Evolutionary conservation across 2,888 invertebrate species (phyloP).

Genomic region (Perithous albicinctus): DNA sequence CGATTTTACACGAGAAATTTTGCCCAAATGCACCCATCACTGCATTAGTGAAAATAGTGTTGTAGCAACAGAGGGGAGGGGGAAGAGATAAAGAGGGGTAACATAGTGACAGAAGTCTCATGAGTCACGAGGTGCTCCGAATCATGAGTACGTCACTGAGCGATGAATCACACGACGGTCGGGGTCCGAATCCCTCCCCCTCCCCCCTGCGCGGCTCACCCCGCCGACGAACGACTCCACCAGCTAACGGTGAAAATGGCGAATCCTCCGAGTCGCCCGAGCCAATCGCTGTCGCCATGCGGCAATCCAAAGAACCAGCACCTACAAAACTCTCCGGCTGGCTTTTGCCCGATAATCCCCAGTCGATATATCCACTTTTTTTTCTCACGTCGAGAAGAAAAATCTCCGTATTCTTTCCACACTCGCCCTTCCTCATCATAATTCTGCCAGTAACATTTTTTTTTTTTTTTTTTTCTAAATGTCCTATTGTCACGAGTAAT

Average conservation of each 20-base stretch:
- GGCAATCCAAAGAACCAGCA: conserved; percentile 50
- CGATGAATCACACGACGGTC: conserved; percentile 69
- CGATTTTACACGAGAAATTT: too few species aligned
- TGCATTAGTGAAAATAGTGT: background rate
- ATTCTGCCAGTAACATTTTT: background rate
- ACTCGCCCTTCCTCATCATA: background rate
- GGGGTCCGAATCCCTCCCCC: conserved; percentile 61
- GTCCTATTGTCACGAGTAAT: background rate
- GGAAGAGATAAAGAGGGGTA: conserved; percentile 22
- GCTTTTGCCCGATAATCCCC: conserved; percentile 41
- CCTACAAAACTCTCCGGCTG: conserved; percentile 24
- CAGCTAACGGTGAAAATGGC: conserved; percentile 69
- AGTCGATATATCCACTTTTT: conserved; percentile 17
- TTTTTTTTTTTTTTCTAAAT: background rate
- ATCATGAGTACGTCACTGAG: conserved; percentile 68
- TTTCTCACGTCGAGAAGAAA: background rate
- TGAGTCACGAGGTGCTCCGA: conserved; percentile 67
- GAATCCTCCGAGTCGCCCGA: conserved; percentile 61
- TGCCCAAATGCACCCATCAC: too few species aligned
- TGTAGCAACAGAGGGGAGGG: background rate
- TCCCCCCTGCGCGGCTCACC: conserved; percentile 17
- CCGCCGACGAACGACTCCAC: conserved; percentile 17
- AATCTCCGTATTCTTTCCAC: background rate
- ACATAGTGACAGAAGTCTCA: conserved; percentile 8
- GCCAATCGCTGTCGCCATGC: conserved; percentile 66